These are phyloP conservation scores for Cyclina sinensis DNA, from an alignment of 1,140 invertebrate species.

Conservation along the genomic window DNA sequence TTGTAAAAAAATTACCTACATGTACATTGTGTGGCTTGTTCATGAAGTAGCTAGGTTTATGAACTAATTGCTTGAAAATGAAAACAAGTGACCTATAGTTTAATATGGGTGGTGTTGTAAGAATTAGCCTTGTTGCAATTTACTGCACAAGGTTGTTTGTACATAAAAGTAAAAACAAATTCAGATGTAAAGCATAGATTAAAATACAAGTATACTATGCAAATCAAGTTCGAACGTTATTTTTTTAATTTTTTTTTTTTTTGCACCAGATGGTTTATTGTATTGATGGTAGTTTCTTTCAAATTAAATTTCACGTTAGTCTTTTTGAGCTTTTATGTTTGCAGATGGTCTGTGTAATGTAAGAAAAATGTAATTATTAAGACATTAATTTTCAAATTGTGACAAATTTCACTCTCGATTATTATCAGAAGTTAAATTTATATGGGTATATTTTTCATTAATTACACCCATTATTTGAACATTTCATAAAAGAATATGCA, in stretches of 20 bases:
- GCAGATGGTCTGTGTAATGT: not conserved
- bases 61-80: too few relatives aligned
- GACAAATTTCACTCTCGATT: not conserved
- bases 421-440: slow-evolving; percentile 28
- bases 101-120: too few relatives aligned
- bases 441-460: not conserved
- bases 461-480: slow-evolving; percentile 29
- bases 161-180: too few relatives aligned
- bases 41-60: too few relatives aligned
- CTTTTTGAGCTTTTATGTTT: slow-evolving; percentile 2
- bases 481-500: slow-evolving; percentile 5
- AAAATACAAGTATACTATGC: not conserved
- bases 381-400: slow-evolving; percentile 16
- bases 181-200: too few relatives aligned
- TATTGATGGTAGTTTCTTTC: not conserved
- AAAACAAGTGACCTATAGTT: too few relatives aligned
- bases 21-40: too few relatives aligned
- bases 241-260: not conserved
- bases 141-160: too few relatives aligned
- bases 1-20: too few relatives aligned
- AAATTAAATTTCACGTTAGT: not conserved
- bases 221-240: too few relatives aligned
- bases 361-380: slow-evolving; percentile 34
- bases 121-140: too few relatives aligned
- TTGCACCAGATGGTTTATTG: not conserved